These are phyloP conservation scores for Hylyphantes graminicola DNA, from an alignment of 1,140 invertebrate species.

Conservation along the genomic window DNA sequence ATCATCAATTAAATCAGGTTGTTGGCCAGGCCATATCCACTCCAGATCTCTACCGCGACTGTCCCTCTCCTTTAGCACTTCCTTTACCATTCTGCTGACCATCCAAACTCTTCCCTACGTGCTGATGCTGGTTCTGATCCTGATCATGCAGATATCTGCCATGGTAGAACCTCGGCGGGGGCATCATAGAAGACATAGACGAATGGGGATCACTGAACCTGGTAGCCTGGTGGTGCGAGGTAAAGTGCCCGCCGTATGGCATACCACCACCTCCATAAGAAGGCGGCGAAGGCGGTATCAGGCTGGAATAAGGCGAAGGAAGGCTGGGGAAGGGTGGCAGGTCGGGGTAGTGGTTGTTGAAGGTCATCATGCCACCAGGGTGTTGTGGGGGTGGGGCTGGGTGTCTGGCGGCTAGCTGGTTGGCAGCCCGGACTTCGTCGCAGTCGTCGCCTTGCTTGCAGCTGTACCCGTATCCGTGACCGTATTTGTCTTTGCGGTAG, in stretches of 20 bases:
- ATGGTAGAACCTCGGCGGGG: constrained; percentile 24
- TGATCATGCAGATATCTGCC: constrained; percentile 38
- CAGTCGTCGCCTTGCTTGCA: constrained; percentile 59
- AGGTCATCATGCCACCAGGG: background rate
- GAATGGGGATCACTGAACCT: constrained; percentile 39
- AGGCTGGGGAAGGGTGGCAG: constrained; percentile 9
- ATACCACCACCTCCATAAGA: background rate
- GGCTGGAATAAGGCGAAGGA: background rate
- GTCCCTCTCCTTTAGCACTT: too few relatives aligned
- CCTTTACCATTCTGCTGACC: too few relatives aligned
- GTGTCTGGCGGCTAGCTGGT: background rate
- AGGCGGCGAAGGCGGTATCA: background rate
- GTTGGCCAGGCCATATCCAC: too few relatives aligned
- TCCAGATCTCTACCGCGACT: too few relatives aligned
- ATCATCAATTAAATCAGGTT: too few relatives aligned
- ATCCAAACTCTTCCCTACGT: too few relatives aligned
- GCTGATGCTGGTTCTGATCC: background rate
- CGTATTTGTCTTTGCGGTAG: constrained; percentile 59
- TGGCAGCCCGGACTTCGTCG: constrained; percentile 46
- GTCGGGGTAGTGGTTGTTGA: constrained; percentile 19
- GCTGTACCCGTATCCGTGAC: constrained; percentile 57
- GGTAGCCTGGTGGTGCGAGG: background rate
- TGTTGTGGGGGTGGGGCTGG: constrained; percentile 8
- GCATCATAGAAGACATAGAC: background rate
- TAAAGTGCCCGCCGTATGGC: background rate